phyloP scores from a whole-genome alignment of 2,888 invertebrate species.

The Parnassius glacialis region DNA sequence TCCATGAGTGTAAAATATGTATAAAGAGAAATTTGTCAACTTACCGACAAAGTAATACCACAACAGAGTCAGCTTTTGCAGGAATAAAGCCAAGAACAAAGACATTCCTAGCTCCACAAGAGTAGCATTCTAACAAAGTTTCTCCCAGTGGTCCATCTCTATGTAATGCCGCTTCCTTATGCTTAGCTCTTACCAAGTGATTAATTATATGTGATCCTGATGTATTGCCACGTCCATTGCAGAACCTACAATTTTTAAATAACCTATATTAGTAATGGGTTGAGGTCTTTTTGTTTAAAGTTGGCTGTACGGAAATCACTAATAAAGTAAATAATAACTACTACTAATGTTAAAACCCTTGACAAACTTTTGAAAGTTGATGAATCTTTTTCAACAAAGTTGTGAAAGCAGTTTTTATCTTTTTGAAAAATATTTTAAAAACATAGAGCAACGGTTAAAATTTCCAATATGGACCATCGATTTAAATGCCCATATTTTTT shows the following conservation, averaged over 20 bases:
- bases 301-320: no score
- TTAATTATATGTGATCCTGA: constrained; percentile 99
- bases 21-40: constrained; percentile 27
- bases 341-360: no score
- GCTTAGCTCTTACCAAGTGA: constrained; percentile 98
- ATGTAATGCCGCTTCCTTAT: constrained; percentile 99
- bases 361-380: no score
- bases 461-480: no score
- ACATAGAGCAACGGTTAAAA: no score
- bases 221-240: constrained; percentile 98
- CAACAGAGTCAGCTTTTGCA: constrained; percentile 98
- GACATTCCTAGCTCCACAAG: constrained; percentile 98
- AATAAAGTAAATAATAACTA: no score
- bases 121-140: constrained; percentile 98
- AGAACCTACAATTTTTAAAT: constrained; percentile 82
- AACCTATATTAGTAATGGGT: no score
- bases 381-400: no score
- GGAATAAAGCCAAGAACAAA: constrained; percentile 99
- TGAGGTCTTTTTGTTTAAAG: no score
- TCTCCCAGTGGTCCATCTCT: constrained; percentile 98
- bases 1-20: background rate
- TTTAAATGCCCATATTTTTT: no score
- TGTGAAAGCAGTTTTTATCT: no score
- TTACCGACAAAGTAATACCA: constrained; percentile 95
- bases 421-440: no score